phyloP scores from a whole-genome alignment of 64 coral and sea anemone genomes.

The Porites lutea region DNA sequence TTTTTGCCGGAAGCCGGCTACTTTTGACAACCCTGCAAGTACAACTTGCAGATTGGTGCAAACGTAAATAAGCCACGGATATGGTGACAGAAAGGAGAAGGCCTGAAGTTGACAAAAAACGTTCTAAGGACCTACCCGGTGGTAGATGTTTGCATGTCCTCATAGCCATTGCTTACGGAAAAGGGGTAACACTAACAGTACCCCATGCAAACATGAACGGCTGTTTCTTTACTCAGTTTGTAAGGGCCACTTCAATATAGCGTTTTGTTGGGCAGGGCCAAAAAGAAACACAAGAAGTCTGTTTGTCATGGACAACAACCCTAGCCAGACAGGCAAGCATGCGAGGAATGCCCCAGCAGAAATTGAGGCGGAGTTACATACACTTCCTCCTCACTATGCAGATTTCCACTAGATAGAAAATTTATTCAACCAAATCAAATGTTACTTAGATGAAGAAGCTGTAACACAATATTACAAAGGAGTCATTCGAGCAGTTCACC shows the following conservation, averaged over 20 bases:
- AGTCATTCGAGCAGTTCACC: too few relatives aligned
- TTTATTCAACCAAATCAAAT: too few relatives aligned
- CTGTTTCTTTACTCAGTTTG: constrained; percentile 34
- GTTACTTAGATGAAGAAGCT: too few relatives aligned
- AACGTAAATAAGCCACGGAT: background rate
- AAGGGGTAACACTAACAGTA: constrained; percentile 24
- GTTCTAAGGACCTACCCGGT: constrained; percentile 28
- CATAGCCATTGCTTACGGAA: constrained; percentile 4
- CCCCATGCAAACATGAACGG: constrained; percentile 47
- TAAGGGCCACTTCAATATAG: constrained; percentile 16
- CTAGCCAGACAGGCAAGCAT: constrained; percentile 6
- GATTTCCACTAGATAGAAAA: background rate
- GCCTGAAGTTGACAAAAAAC: constrained; percentile 36
- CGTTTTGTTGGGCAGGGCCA: background rate
- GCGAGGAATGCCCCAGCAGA: background rate
- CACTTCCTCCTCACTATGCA: background rate
- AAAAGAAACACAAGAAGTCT: background rate
- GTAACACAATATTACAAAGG: background rate
- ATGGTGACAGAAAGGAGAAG: constrained; percentile 31
- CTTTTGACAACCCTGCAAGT: too few relatives aligned
- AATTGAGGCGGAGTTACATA: background rate
- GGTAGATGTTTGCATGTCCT: constrained; percentile 37
- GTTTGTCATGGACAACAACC: constrained; percentile 61
- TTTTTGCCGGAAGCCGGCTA: too few relatives aligned
- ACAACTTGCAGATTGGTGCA: constrained; percentile 19